phyloP scores from a whole-genome alignment of 2,888 invertebrate species.

The Melitaea athalia region DNA sequence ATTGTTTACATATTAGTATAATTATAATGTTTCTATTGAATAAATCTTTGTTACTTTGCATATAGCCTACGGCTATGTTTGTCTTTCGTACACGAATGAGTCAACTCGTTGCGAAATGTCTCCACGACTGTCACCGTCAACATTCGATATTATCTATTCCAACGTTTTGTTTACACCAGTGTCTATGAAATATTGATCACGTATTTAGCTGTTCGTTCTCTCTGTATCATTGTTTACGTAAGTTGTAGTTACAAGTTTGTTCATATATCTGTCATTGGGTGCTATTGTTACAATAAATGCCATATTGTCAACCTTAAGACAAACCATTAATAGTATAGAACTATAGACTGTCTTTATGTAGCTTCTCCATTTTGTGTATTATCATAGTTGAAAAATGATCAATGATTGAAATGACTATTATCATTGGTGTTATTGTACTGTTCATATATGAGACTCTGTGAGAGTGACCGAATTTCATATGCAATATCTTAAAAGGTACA shows the following conservation, averaged over 20 bases:
- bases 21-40: neutral
- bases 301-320: neutral
- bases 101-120: constrained; percentile 38
- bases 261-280: neutral
- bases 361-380: too few relatives aligned
- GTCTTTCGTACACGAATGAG: constrained; percentile 35
- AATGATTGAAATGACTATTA: too few relatives aligned
- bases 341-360: too few relatives aligned
- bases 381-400: too few relatives aligned
- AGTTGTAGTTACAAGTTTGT: neutral
- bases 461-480: too few relatives aligned
- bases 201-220: constrained; percentile 17
- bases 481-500: too few relatives aligned
- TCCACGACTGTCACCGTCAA: constrained; percentile 29
- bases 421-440: too few relatives aligned
- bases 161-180: constrained; percentile 32
- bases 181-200: constrained; percentile 35
- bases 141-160: constrained; percentile 29
- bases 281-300: neutral
- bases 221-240: constrained; percentile 1
- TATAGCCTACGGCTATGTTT: constrained; percentile 3
- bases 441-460: too few relatives aligned
- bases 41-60: neutral
- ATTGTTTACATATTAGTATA: neutral
- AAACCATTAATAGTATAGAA: neutral